Conservation (phyloP, 2,888 invertebrate species). For the Melieria picta region DNA sequence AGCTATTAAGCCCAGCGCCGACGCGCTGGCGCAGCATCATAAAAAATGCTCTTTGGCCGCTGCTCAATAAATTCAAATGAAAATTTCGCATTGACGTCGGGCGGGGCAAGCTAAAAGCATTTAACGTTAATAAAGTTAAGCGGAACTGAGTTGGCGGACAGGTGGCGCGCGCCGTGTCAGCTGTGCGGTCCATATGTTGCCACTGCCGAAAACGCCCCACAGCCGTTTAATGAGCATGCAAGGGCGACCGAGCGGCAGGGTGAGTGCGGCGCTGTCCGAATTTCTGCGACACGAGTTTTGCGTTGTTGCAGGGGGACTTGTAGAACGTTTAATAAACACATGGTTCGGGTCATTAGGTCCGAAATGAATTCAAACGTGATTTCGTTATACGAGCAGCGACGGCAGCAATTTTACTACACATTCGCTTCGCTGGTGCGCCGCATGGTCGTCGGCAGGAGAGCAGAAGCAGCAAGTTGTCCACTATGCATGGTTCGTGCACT, state of each 20-base stretch:
- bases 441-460: no score
- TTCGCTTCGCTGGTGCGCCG: no score
- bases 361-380: slow-evolving; percentile 39
- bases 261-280: no score
- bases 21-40: not conserved
- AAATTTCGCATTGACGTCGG: slow-evolving; percentile 13
- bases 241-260: no score
- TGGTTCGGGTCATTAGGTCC: slow-evolving; percentile 39
- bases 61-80: slow-evolving; percentile 34
- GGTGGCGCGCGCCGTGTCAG: no score
- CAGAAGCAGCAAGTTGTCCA: no score
- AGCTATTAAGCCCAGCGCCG: slow-evolving; percentile 12
- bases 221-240: no score
- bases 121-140: slow-evolving; percentile 41
- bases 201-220: no score
- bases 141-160: slow-evolving; percentile 18
- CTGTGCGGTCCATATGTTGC: no score
- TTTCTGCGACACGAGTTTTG: not conserved
- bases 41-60: slow-evolving; percentile 19
- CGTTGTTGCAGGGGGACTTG: not conserved
- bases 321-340: slow-evolving; percentile 38
- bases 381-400: slow-evolving; percentile 23
- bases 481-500: no score
- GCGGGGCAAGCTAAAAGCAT: slow-evolving; percentile 37
- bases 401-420: slow-evolving; percentile 1